Conservation (phyloP, 2,797 vertebrate genomes). For the Tympanoctomys barrerae region DNA sequence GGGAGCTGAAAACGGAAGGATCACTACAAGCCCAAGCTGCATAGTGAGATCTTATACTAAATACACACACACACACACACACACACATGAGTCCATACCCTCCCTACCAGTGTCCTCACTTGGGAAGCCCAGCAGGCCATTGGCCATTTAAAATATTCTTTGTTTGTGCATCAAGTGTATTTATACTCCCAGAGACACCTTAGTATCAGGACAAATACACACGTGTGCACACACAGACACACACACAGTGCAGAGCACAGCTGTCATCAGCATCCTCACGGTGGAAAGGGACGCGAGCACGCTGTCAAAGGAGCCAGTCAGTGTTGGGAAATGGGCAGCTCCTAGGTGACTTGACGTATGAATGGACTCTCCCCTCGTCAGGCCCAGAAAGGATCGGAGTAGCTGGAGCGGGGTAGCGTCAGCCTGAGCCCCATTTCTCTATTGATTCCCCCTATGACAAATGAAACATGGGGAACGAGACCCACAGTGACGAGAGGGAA, state of each 20-base stretch:
- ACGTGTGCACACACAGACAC: rapidly evolving
- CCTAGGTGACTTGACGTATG: slow-evolving; percentile 69
- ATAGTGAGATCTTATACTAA: too few species aligned
- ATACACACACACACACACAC: too few species aligned
- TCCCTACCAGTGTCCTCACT: neutral
- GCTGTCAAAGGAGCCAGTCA: neutral
- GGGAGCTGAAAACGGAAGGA: too few species aligned
- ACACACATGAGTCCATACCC: neutral
- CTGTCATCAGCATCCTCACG: neutral
- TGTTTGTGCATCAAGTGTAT: rapidly evolving
- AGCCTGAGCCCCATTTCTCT: slow-evolving; percentile 84
- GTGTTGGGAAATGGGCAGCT: neutral
- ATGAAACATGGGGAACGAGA: slow-evolving; percentile 85
- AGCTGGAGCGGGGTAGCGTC: slow-evolving; percentile 81
- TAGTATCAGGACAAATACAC: neutral
- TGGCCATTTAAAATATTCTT: neutral
- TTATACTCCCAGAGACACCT: neutral
- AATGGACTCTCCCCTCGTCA: slow-evolving; percentile 57
- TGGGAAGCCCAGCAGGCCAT: neutral
- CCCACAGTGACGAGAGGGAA: neutral
- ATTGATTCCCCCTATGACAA: slow-evolving; percentile 91
- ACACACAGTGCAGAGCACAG: rapidly evolving
- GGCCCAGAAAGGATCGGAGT: slow-evolving; percentile 66
- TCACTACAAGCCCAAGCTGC: too few species aligned
- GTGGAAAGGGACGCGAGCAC: neutral